Percentiles rank a stretch among this genome's conserved stretches.
Evolutionary conservation across 2,888 invertebrate species (phyloP).

Genomic region (Escarpia spicata): DNA sequence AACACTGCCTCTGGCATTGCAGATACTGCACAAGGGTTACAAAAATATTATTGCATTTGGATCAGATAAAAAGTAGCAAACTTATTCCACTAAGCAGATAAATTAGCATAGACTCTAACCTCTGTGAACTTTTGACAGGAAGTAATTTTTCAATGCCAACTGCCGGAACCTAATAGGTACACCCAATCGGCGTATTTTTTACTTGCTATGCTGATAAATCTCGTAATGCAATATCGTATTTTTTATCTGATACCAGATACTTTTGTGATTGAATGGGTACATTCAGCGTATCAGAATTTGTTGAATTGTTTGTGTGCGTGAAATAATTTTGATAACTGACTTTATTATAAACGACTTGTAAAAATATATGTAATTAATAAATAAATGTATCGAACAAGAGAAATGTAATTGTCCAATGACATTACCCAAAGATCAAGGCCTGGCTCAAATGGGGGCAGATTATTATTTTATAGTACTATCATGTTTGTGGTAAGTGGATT

Average conservation of each 20-base stretch:
- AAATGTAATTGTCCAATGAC: neutral
- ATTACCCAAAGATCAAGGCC: neutral
- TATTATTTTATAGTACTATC: too few relatives aligned
- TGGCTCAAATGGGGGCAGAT: too few relatives aligned
- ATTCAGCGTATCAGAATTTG: neutral
- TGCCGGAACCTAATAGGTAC: neutral
- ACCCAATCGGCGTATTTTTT: neutral
- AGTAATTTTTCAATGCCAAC: neutral
- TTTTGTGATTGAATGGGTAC: neutral
- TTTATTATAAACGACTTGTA: neutral
- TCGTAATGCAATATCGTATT: neutral
- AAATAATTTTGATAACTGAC: neutral
- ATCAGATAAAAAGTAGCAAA: neutral
- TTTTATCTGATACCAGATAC: neutral
- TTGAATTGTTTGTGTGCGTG: neutral
- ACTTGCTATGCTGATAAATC: neutral
- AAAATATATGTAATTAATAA: neutral
- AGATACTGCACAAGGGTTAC: neutral
- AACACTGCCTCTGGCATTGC: neutral
- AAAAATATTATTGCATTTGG: neutral
- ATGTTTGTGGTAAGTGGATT: neutral
- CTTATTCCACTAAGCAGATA: neutral
- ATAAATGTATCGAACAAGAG: neutral
- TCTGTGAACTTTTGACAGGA: neutral
- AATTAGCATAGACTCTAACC: neutral